These are phyloP conservation scores for Megalurothrips usitatus DNA, from an alignment of 2,888 invertebrate species.

Conservation along the genomic window DNA sequence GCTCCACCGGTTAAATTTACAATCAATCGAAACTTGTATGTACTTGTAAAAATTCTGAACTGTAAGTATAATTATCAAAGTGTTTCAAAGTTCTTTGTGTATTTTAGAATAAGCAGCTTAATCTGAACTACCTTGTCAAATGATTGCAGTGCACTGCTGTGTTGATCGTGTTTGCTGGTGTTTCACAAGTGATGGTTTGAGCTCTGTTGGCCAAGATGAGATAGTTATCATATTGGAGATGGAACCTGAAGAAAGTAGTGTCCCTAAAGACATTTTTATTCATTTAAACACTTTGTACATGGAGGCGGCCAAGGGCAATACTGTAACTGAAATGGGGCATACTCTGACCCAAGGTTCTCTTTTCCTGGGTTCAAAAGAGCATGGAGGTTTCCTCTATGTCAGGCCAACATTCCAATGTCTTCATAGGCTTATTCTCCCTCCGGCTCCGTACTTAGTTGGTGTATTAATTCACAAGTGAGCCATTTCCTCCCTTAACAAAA, in stretches of 20 bases:
- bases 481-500: conserved; percentile 12
- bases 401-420: conserved; percentile 76
- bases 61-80: conserved; percentile 55
- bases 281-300: conserved; percentile 69
- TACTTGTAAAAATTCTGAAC: conserved; percentile 67
- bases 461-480: conserved; percentile 66
- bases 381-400: conserved; percentile 78
- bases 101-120: neutral
- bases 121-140: neutral
- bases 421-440: conserved; percentile 66
- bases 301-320: conserved; percentile 61
- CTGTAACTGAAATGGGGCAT: conserved; percentile 65
- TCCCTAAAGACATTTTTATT: conserved; percentile 69
- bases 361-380: conserved; percentile 65
- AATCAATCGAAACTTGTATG: conserved; percentile 67
- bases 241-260: conserved; percentile 57
- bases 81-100: neutral
- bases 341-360: conserved; percentile 57
- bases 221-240: conserved; percentile 67
- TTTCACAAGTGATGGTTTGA: conserved; percentile 70
- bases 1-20: conserved; percentile 61
- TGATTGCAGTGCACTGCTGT: conserved; percentile 66
- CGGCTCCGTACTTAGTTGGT: conserved; percentile 69
- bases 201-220: conserved; percentile 78
- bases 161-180: conserved; percentile 70